Conservation (phyloP, 2,797 vertebrate species). For the Girardinus metallicus region DNA sequence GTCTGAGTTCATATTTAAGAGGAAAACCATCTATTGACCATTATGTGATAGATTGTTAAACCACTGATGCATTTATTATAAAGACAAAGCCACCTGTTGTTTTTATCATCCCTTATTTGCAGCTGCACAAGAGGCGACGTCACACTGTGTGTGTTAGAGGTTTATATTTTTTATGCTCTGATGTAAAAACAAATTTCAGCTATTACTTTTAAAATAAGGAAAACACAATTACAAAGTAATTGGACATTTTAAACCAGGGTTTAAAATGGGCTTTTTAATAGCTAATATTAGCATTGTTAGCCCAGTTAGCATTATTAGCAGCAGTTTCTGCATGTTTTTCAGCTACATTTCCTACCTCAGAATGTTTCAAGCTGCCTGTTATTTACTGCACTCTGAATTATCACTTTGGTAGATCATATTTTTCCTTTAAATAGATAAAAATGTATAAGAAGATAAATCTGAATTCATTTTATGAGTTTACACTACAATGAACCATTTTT, state of each 20-base stretch:
- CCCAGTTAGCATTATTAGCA: background rate
- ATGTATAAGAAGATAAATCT: background rate
- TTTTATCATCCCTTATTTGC: background rate
- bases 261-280: background rate
- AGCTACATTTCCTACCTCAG: background rate
- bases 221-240: background rate
- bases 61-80: background rate
- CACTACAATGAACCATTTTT: background rate
- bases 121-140: background rate
- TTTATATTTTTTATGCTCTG: background rate
- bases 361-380: background rate
- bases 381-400: background rate
- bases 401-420: background rate
- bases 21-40: background rate
- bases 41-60: background rate
- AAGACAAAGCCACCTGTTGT: background rate
- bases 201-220: background rate
- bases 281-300: background rate
- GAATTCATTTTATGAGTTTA: background rate
- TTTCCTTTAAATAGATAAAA: background rate
- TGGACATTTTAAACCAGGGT: background rate
- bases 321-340: background rate
- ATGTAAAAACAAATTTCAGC: background rate
- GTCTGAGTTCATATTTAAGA: background rate
- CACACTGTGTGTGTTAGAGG: background rate